Base-by-base conservation (phyloP, 2,113 vertebrate species). In the Pollimyrus isidori region DNA sequence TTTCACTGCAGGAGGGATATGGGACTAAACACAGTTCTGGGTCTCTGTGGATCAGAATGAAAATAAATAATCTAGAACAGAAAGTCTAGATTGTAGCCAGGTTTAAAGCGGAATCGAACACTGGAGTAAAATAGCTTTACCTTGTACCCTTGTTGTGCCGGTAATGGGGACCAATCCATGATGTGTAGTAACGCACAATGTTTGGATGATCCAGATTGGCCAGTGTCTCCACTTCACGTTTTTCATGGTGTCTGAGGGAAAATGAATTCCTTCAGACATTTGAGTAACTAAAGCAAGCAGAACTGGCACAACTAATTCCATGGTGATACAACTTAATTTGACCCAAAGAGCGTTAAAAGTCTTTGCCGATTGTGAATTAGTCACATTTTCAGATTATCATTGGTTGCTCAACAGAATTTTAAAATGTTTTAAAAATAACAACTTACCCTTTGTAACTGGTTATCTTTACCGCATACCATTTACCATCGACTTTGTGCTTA, bases 141-240 rank as follows among this genome's bases (percentile, higher is more conserved):
- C 73, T 84, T 42, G 53, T 2, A 6, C 15, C 76, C 11, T 42
- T 21, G 52, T 26, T 7, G 5, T 89, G 9, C 0, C 7, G 46
- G 83, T 35, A 19, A 10, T 3, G 7, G 35, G 56, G 82, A 2
- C 62, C 88, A 30, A 17, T 0, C 91, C 91, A 92, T 46, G 88
- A 83, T 5, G 89, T 90, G 35, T 21, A 65, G 87, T 92, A 93
- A 5, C 90, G 90, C 0, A 93, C 90, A 15, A 93, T 91, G 88
- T 91, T 90, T 35, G 82, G 49, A 50, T 93, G 91, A 0, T 91
- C 7, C 26, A 92, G 48, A 0, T 2, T 4, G 4, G 90, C 90
- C 88, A 93, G 11, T 6, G 91, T 83, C 26, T 48, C 58, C 17
- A 91, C 91, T 69, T 93, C 92, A 62, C 86, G 53, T 35, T 52